Evolutionary conservation across 2,888 invertebrate species (phyloP).

Genomic region (Esperia sulphurella): DNA sequence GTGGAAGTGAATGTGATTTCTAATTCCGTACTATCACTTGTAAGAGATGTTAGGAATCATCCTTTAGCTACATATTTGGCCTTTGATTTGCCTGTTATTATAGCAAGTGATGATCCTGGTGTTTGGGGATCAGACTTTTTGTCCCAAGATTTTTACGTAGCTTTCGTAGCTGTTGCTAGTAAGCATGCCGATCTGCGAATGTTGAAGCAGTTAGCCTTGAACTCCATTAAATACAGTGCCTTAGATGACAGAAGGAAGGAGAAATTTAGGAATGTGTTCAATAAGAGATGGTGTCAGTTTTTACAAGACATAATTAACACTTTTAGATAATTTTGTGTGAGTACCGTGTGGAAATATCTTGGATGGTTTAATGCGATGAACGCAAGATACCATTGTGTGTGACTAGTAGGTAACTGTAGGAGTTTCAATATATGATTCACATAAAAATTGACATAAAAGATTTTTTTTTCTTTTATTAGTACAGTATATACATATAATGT

Average conservation of each 20-base stretch:
- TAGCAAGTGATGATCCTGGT: constrained; percentile 89
- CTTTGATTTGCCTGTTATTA: constrained; percentile 83
- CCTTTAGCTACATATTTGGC: constrained; percentile 84
- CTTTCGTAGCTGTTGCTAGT: constrained; percentile 87
- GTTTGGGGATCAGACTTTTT: constrained; percentile 87
- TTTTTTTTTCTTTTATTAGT: too few relatives aligned
- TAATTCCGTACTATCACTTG: constrained; percentile 85
- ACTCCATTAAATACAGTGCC: constrained; percentile 86
- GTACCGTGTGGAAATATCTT: too few relatives aligned
- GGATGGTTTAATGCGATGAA: too few relatives aligned
- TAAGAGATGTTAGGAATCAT: constrained; percentile 87
- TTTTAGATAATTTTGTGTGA: neutral
- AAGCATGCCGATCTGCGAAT: constrained; percentile 83
- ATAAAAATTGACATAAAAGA: too few relatives aligned
- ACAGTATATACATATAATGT: too few relatives aligned
- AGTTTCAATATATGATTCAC: too few relatives aligned
- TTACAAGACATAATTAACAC: neutral
- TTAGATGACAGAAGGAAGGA: constrained; percentile 39
- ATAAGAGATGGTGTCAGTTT: constrained; percentile 37
- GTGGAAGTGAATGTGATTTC: constrained; percentile 90
- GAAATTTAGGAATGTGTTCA: constrained; percentile 35
- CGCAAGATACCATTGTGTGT: too few relatives aligned
- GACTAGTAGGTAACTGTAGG: too few relatives aligned
- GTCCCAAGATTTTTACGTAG: constrained; percentile 88
- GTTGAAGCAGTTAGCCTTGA: constrained; percentile 86